Percentiles rank a stretch among this genome's conserved stretches.
Conservation (phyloP, 2,888 invertebrate species). For the Phaedon cochleariae region DNA sequence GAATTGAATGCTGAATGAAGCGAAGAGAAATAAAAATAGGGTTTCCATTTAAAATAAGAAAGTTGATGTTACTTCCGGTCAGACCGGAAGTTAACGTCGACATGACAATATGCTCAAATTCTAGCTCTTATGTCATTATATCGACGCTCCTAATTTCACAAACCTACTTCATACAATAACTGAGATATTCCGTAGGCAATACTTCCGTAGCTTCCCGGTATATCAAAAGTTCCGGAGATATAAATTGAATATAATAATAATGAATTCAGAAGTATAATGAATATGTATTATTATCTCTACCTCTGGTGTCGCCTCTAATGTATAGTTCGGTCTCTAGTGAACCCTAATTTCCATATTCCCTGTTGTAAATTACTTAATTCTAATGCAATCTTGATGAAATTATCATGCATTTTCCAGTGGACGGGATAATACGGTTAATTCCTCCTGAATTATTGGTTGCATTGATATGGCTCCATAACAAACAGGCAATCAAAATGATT, state of each 20-base stretch:
- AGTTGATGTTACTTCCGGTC: too few species aligned
- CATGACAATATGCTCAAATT: too few species aligned
- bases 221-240: not conserved
- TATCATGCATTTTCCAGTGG: constrained; percentile 15
- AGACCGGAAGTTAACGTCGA: too few species aligned
- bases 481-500: too few species aligned
- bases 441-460: constrained; percentile 21
- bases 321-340: constrained; percentile 15
- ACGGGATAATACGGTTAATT: constrained; percentile 10
- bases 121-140: too few species aligned
- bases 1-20: too few species aligned
- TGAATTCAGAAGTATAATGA: constrained; percentile 19
- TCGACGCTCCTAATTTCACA: too few species aligned
- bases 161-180: too few species aligned
- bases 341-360: constrained; percentile 25
- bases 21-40: too few species aligned
- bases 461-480: not conserved
- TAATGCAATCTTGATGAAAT: constrained; percentile 23
- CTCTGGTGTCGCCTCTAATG: constrained; percentile 15
- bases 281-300: constrained; percentile 27
- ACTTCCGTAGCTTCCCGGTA: too few species aligned
- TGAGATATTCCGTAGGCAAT: too few species aligned
- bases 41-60: too few species aligned
- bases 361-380: constrained; percentile 24
- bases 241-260: constrained; percentile 25